Base-by-base conservation (phyloP, 2,797 vertebrate species). In the Silurus aristotelis region DNA sequence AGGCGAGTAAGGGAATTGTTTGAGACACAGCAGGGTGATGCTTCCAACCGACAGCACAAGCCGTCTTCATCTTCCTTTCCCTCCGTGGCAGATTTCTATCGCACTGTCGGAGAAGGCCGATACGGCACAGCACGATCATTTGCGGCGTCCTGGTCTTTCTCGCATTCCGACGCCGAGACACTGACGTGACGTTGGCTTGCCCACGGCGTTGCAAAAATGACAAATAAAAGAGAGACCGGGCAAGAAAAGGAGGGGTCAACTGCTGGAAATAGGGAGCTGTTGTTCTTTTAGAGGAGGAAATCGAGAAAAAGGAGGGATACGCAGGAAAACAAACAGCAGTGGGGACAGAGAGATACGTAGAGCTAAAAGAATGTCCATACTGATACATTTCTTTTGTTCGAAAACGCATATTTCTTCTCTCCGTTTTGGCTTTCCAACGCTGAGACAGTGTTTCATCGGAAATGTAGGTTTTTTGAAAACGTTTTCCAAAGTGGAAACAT, bases 71-170 rank as follows among this genome's bases (percentile, higher is more conserved):
- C 55, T 85, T 81, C 38, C 7, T 27, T 43, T 73, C 77, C 75
- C 77, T 75, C 43, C 71, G 71, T 80, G n/a, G 87, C 86, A 80
- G 89, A 89, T 88, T 88, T 89, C 83, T 89, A 83, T 83, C 61
- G 82, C 81, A 80, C 87, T 86, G 55, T 87, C 72, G 67, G 84
- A 84, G 68, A 72, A 77, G 83, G 89, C 70, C 88, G 84, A 88
- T 89, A 86, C 85, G 68, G 46, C 90, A 31, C 89, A 84, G 89
- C 86, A 85, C 82, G 89, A 64, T 78, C 85, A 77, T 83, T 85
- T 84, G 71, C 83, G 86, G 67, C 84, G 61, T 86, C 80, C 68
- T 25, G 56, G 79, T 80, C 43, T 80, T 66, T 73, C 83, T 55
- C 66, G 58, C 82, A 68, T 85, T 88, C 88, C 89, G 88, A 22